A percentile compares a stretch with the other conserved stretches of the same genome.
phyloP scores from a whole-genome alignment of 2,888 invertebrate genomes.

The Schizotus pectinicornis region DNA sequence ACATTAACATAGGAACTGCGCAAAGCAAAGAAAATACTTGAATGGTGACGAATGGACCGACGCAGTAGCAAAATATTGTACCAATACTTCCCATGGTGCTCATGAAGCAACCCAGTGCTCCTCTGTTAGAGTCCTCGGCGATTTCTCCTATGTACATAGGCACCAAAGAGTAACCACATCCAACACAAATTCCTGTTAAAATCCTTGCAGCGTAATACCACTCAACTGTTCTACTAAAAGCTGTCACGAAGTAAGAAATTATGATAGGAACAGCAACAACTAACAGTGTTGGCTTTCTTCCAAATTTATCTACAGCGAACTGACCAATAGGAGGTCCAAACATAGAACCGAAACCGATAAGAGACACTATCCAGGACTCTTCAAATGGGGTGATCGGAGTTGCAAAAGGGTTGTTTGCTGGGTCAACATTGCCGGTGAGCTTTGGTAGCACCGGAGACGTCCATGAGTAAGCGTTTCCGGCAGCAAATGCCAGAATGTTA shows the following conservation, averaged over 20 bases:
- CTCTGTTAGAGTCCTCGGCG: constrained; percentile 77
- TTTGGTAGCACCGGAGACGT: constrained; percentile 42
- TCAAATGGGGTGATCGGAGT: constrained; percentile 35
- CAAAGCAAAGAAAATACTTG: constrained; percentile 38
- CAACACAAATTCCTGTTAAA: constrained; percentile 69
- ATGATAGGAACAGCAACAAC: constrained; percentile 69
- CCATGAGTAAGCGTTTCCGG: constrained; percentile 37
- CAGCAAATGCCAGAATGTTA: not conserved
- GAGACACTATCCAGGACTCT: constrained; percentile 42
- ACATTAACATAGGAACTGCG: constrained; percentile 35
- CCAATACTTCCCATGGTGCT: constrained; percentile 35
- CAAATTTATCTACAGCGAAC: constrained; percentile 48
- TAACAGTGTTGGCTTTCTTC: constrained; percentile 71
- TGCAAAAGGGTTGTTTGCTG: constrained; percentile 37
- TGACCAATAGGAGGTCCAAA: constrained; percentile 40
- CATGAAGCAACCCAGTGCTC: constrained; percentile 58
- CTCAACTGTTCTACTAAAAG: constrained; percentile 34
- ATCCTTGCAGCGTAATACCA: constrained; percentile 63
- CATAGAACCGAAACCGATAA: constrained; percentile 39
- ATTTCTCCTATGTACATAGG: constrained; percentile 90
- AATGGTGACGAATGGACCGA: constrained; percentile 41
- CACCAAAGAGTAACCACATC: constrained; percentile 72
- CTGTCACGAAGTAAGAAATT: constrained; percentile 52
- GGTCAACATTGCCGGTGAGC: constrained; percentile 28
- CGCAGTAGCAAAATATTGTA: constrained; percentile 34